phyloP scores from a whole-genome alignment of 2,113 vertebrate species.

The Oryzias curvinotus region DNA sequence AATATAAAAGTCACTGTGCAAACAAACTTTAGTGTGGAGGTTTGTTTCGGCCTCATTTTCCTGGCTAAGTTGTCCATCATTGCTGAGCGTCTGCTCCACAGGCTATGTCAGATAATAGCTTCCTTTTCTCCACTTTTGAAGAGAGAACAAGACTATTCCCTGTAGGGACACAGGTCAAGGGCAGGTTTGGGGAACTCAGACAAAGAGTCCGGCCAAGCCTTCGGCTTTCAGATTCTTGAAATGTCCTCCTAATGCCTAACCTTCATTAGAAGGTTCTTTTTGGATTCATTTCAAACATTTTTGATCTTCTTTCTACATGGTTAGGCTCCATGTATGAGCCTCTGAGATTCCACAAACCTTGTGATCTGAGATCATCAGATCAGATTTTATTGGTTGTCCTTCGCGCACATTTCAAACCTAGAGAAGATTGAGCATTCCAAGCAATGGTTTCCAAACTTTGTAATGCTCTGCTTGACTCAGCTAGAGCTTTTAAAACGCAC shows the following conservation, averaged over 20 bases:
- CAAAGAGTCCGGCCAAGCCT: conserved; percentile 70
- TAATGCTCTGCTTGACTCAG: too few species aligned
- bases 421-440: too few species aligned
- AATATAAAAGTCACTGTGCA: conserved; percentile 72
- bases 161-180: conserved; percentile 75
- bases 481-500: too few species aligned
- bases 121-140: conserved; percentile 67
- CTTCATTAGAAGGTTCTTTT: too few species aligned
- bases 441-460: too few species aligned
- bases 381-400: too few species aligned
- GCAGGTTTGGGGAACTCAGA: conserved; percentile 72
- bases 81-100: conserved; percentile 54
- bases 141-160: conserved; percentile 79
- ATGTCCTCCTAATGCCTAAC: conserved; percentile 38
- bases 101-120: conserved; percentile 70
- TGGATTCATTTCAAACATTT: too few species aligned
- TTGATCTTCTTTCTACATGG: too few species aligned
- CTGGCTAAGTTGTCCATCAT: conserved; percentile 63
- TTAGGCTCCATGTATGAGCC: too few species aligned
- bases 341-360: too few species aligned
- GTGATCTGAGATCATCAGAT: too few species aligned
- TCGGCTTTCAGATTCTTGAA: conserved; percentile 66
- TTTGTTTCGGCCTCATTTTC: conserved; percentile 65
- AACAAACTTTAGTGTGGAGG: conserved; percentile 72
- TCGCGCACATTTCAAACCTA: too few species aligned